A percentile compares a stretch with the other conserved stretches of the same genome.
Conservation (phyloP, 2,113 vertebrate species). For the Seriola aureovittata region DNA sequence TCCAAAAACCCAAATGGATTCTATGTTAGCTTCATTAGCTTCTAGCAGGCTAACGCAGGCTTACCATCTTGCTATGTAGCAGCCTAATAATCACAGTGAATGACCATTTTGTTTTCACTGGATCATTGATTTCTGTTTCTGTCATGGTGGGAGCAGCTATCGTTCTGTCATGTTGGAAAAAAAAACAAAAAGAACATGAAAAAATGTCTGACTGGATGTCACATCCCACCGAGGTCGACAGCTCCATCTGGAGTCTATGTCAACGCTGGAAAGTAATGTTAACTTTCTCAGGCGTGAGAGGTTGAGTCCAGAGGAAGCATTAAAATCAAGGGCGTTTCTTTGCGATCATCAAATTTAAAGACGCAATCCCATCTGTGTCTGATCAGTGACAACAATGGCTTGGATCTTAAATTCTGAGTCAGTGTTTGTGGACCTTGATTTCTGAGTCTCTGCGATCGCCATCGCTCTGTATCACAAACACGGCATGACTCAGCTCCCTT, state of each 20-base stretch:
- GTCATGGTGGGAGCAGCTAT: background rate
- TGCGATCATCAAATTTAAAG: slow-evolving; percentile 11
- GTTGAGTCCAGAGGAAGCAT: slow-evolving; percentile 10
- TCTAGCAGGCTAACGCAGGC: background rate
- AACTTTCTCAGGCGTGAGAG: background rate
- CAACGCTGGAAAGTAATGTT: background rate
- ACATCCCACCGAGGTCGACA: background rate
- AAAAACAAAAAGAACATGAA: background rate
- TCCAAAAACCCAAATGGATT: background rate
- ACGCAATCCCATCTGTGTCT: slow-evolving; percentile 12
- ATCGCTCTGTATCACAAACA: background rate
- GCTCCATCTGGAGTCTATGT: background rate
- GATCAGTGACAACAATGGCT: background rate
- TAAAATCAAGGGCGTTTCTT: background rate
- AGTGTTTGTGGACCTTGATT: too few species aligned
- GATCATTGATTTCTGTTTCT: too few species aligned
- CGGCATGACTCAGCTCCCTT: slow-evolving; percentile 45
- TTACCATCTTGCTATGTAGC: background rate
- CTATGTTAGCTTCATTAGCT: background rate
- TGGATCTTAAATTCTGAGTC: too few species aligned
- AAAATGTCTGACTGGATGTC: too few species aligned
- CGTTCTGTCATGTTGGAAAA: background rate
- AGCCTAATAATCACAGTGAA: too few species aligned
- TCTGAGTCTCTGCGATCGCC: too few species aligned
- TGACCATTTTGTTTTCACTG: too few species aligned